Conservation (phyloP, 2,888 invertebrate genomes). For the Agrotis ipsilon region DNA sequence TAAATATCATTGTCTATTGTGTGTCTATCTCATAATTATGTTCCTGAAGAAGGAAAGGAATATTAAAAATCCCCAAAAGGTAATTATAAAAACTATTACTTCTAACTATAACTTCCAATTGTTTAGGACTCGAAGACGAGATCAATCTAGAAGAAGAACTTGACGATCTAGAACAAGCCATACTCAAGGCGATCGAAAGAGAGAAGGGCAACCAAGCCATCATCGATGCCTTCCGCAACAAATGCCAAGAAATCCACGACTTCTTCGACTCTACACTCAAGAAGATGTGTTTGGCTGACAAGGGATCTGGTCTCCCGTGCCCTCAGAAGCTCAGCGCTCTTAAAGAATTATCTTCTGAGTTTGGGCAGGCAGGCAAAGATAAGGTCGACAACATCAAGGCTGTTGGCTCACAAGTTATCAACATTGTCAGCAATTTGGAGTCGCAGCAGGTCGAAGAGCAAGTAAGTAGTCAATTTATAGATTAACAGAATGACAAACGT, state of each 20-base stretch:
- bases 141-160: constrained; percentile 94
- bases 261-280: constrained; percentile 96
- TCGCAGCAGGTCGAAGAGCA: constrained; percentile 98
- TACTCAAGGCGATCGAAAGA: constrained; percentile 93
- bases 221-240: constrained; percentile 95
- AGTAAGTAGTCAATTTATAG: constrained; percentile 76
- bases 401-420: constrained; percentile 93
- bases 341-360: constrained; percentile 94
- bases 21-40: no score
- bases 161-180: constrained; percentile 93
- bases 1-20: neutral
- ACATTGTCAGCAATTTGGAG: constrained; percentile 96
- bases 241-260: constrained; percentile 94
- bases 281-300: constrained; percentile 95
- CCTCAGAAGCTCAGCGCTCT: constrained; percentile 95
- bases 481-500: constrained; percentile 36
- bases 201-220: constrained; percentile 94
- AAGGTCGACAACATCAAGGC: constrained; percentile 94
- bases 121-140: constrained; percentile 92
- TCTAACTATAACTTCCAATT: neutral
- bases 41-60: no score
- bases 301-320: constrained; percentile 95
- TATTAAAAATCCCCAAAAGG: neutral
- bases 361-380: constrained; percentile 93
- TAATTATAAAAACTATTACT: no score